phyloP scores from a whole-genome alignment of 2,888 invertebrate species.

The Heliothis peltigera region DNA sequence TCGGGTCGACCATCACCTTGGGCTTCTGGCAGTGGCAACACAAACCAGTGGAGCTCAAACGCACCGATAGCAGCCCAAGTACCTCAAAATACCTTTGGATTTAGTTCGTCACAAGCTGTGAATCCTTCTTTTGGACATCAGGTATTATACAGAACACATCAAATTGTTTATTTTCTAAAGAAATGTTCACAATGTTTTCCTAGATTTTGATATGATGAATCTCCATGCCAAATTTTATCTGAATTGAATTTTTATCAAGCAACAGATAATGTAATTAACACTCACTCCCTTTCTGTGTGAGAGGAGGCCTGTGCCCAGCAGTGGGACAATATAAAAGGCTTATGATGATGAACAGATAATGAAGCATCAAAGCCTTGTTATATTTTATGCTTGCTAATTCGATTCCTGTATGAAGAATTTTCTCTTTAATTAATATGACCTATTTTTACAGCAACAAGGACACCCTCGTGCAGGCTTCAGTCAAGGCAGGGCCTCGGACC shows the following conservation, averaged over 20 bases:
- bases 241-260: too few relatives aligned
- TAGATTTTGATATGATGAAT: not conserved
- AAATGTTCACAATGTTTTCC: not conserved
- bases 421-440: not conserved
- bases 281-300: too few relatives aligned
- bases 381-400: too few relatives aligned
- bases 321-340: too few relatives aligned
- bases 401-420: too few relatives aligned
- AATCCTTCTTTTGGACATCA: slow-evolving; percentile 60
- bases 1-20: slow-evolving; percentile 57
- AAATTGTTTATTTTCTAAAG: not conserved
- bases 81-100: slow-evolving; percentile 58
- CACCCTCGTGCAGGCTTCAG: slow-evolving; percentile 38
- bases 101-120: slow-evolving; percentile 35
- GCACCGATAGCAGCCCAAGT: slow-evolving; percentile 39
- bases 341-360: too few relatives aligned
- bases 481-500: slow-evolving; percentile 53
- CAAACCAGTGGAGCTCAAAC: slow-evolving; percentile 44
- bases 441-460: slow-evolving; percentile 22
- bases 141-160: slow-evolving; percentile 51
- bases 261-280: too few relatives aligned
- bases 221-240: too few relatives aligned
- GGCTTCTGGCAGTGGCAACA: slow-evolving; percentile 47
- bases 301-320: too few relatives aligned
- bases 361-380: too few relatives aligned